phyloP scores from a whole-genome alignment of 2,797 vertebrate genomes.

The Rhinatrema bivittatum region DNA sequence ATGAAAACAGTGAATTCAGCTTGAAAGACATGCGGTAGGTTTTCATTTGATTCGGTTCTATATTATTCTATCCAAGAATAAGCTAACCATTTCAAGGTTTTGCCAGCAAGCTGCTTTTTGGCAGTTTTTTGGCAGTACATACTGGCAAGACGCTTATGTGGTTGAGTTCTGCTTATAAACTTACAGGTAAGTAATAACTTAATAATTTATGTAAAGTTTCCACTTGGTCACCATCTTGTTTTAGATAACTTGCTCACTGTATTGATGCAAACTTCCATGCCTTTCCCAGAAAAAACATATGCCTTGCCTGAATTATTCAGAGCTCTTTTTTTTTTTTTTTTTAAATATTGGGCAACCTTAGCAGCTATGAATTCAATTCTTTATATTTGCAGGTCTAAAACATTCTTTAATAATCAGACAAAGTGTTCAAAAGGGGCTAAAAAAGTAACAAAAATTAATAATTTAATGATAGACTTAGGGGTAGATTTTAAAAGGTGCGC shows the following conservation, averaged over 20 bases:
- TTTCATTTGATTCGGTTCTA: conserved; percentile 36
- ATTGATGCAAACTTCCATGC: conserved; percentile 27
- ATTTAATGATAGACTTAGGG: too few relatives aligned
- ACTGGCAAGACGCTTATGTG: conserved; percentile 33
- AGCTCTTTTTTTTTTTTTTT: too few relatives aligned
- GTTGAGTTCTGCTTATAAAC: conserved; percentile 45
- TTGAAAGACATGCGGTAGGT: conserved; percentile 45
- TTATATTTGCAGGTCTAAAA: too few relatives aligned
- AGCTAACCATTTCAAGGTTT: conserved; percentile 32
- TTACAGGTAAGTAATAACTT: conserved; percentile 56
- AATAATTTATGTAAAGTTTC: conserved; percentile 50
- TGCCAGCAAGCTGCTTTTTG: conserved; percentile 43
- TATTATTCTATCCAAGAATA: conserved; percentile 32
- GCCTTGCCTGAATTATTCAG: too few relatives aligned
- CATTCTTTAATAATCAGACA: too few relatives aligned
- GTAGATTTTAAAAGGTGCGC: too few relatives aligned
- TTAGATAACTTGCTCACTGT: conserved; percentile 27
- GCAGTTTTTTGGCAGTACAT: conserved; percentile 44
- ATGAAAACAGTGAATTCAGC: conserved; percentile 36
- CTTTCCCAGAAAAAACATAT: conserved; percentile 2
- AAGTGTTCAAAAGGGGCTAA: too few relatives aligned
- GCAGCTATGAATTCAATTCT: too few relatives aligned
- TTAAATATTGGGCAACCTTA: too few relatives aligned
- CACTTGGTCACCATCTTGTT: conserved; percentile 50
- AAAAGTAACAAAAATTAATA: too few relatives aligned